A percentile compares a stretch with the other conserved stretches of the same genome.
phyloP scores from a whole-genome alignment of 2,113 vertebrate genomes.

The Himantopus leucocephalus region DNA sequence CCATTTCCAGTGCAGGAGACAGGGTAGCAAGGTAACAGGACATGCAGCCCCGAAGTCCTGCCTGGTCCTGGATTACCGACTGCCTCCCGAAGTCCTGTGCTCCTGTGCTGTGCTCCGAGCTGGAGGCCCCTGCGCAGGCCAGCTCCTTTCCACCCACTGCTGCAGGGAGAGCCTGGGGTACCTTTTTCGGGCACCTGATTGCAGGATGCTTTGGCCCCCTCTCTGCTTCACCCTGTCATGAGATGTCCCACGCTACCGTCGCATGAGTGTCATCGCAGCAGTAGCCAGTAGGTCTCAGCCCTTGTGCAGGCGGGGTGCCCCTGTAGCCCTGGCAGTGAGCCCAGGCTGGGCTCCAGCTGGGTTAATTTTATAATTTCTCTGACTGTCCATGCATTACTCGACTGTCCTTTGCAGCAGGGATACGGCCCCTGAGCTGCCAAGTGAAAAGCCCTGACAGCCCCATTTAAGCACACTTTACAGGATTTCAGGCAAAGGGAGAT shows the following conservation, averaged over 20 bases:
- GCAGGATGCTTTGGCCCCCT: not conserved
- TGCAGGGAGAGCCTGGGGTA: not conserved
- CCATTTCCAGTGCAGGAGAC: not conserved
- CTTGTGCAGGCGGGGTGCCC: not conserved
- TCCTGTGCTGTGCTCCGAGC: accelerated
- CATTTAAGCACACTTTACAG: not conserved
- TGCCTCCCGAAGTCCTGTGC: not conserved
- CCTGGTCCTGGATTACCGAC: accelerated
- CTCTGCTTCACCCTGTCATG: not conserved
- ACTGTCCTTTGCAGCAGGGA: not conserved
- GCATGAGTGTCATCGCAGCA: accelerated
- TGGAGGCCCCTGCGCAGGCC: not conserved
- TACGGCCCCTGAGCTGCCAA: not conserved
- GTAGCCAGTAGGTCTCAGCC: not conserved
- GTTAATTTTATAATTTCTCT: not conserved
- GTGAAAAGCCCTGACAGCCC: not conserved
- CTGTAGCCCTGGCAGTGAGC: not conserved
- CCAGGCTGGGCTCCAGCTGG: not conserved
- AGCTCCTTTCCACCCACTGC: accelerated
- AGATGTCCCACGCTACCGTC: not conserved
- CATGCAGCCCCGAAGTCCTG: not conserved
- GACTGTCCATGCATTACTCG: not conserved
- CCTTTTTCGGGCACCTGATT: not conserved
- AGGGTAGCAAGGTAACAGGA: not conserved
- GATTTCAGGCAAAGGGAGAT: not conserved